Conservation (phyloP, 2,888 invertebrate species). For the Epistrophe eligans region DNA sequence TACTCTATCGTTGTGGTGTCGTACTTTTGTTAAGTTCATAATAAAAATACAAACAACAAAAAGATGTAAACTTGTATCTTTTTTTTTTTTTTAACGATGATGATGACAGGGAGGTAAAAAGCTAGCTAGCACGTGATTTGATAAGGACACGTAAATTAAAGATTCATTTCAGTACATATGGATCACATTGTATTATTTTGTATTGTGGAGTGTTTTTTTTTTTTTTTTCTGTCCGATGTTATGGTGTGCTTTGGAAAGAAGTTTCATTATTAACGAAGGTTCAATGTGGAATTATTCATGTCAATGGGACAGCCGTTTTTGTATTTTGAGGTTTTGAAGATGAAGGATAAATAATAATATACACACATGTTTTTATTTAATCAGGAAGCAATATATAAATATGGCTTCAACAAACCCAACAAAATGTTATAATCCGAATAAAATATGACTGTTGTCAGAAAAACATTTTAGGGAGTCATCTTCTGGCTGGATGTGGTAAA, state of each 20-base stretch:
- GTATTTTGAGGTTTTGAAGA: neutral
- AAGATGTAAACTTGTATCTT: neutral
- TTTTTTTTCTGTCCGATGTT: neutral
- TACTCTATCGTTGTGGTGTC: neutral
- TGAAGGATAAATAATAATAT: constrained; percentile 10
- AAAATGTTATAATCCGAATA: too few relatives aligned
- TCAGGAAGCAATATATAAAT: too few relatives aligned
- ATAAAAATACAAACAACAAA: neutral
- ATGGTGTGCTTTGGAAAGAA: neutral
- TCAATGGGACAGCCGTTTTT: neutral
- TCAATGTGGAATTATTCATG: constrained; percentile 12
- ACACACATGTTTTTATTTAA: too few relatives aligned
- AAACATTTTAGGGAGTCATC: too few relatives aligned
- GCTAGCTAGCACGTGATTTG: constrained; percentile 8
- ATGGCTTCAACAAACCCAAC: too few relatives aligned
- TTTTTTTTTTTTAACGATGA: neutral
- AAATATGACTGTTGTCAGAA: too few relatives aligned
- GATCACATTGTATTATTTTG: neutral
- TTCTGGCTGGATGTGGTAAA: too few relatives aligned
- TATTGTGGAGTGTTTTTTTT: neutral
- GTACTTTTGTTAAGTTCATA: constrained; percentile 9
- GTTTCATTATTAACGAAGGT: constrained; percentile 2
- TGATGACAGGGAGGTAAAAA: neutral
- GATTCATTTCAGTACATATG: constrained; percentile 8
- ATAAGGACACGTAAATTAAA: constrained; percentile 32